Conservation (phyloP, 2,797 vertebrate genomes). For the Peromyscus attwateri region DNA sequence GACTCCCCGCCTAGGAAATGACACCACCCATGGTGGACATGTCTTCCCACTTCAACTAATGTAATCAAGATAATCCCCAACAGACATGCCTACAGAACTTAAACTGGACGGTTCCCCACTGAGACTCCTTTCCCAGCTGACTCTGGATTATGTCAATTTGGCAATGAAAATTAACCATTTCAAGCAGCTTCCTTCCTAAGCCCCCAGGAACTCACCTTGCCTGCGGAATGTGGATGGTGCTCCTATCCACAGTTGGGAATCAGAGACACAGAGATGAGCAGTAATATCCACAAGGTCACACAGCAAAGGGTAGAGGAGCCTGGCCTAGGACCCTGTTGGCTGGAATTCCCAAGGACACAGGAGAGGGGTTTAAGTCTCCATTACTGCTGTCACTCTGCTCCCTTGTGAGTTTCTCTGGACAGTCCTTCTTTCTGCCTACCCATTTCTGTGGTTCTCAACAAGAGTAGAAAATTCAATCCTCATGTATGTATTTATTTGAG, state of each 20-base stretch:
- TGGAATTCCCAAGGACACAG: background rate
- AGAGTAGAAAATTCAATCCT: background rate
- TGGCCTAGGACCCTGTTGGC: background rate
- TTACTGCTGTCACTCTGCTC: background rate
- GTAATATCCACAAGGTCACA: background rate
- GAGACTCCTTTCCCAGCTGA: background rate
- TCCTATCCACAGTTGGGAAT: background rate
- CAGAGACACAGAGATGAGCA: constrained; percentile 31
- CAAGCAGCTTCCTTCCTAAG: background rate
- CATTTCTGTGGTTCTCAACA: background rate
- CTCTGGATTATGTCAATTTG: background rate
- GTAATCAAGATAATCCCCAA: background rate
- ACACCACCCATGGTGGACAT: background rate
- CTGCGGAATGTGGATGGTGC: background rate
- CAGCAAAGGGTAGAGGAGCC: background rate
- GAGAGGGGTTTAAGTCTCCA: background rate
- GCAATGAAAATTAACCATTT: background rate
- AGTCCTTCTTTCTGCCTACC: background rate
- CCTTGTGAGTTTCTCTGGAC: background rate
- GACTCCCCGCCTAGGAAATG: background rate
- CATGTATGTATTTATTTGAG: background rate
- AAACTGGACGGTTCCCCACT: background rate
- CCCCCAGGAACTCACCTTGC: background rate
- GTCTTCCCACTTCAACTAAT: background rate
- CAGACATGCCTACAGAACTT: too few species aligned